Evolutionary conservation across 2,797 vertebrate genomes (phyloP), one percentile per base, ranked within the genome.

Genomic region (Balearica regulorum): DNA sequence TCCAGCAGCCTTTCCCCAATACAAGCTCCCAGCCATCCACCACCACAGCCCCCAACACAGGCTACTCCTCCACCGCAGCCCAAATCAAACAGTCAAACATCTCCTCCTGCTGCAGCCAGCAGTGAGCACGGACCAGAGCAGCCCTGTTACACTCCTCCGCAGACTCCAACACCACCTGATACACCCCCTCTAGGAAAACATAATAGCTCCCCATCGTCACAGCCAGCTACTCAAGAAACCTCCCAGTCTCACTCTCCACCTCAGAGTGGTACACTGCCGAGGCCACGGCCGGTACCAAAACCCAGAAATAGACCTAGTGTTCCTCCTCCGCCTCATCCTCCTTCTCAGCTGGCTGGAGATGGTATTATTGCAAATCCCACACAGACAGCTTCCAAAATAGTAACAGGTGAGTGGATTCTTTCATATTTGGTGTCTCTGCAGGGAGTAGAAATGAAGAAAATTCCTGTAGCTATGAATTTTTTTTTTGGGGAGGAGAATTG

Each of bases 11-110:
- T 98, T 65, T 96, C 98, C 51, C 98, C 98, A 0, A 98, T 99
- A 62, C 99, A 99, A 37, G 99, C 99, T 0, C 99, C 99, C 85
- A 99, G 43, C 97, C 99, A 99, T 55, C 99, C 99, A 0, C 99
- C 99, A 3, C 99, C 99, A 0, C 99, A 99, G 95, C 99, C 99
- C 11, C 99, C 99, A 0, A 98, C 97, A 0, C 99, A 98, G 97
- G 93, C 97, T 60, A 98, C 96, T 4, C 97, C 98, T 12, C 97
- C 97, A 1, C 57, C 79, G 28, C 98, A 98, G 76, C 82, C 96
- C 43, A 97, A 97, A 11, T 89, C 97, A 0, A 49, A 62, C 33
- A 43, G 93, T 64, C 98, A 97, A 19, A 49, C 93, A 4, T 51
- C 79, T 17, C 55, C 90, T 11, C 29, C 97, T 0, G 94, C 37